Conservation (phyloP, 2,888 invertebrate species). For the Trissoscelio sp. region DNA sequence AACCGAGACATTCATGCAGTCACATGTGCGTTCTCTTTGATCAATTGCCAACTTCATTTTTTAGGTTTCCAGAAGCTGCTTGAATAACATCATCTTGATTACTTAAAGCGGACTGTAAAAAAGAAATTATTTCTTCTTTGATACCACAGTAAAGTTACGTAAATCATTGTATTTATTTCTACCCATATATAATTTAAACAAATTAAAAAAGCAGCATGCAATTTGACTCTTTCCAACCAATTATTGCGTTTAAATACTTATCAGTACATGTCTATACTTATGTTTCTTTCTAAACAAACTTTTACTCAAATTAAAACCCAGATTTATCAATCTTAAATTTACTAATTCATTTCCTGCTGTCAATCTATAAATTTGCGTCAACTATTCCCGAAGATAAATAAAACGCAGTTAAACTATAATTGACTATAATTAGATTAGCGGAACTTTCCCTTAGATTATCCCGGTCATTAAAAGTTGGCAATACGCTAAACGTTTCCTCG, state of each 20-base stretch:
- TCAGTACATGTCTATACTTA: not conserved
- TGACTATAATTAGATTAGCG: not conserved
- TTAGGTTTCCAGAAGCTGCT: too few relatives aligned
- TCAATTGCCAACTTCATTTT: too few relatives aligned
- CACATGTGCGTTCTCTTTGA: not conserved
- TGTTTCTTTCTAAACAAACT: not conserved
- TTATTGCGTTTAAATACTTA: not conserved
- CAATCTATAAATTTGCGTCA: not conserved
- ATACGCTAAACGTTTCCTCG: not conserved
- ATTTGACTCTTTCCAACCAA: not conserved
- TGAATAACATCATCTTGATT: too few relatives aligned
- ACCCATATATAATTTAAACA: too few relatives aligned
- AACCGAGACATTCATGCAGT: not conserved
- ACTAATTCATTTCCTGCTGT: not conserved
- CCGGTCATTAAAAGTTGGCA: slow-evolving; percentile 4
- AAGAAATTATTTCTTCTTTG: too few relatives aligned
- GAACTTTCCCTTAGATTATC: not conserved
- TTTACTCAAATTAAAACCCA: not conserved
- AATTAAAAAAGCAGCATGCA: too few relatives aligned
- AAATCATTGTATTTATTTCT: not conserved
- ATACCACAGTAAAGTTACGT: not conserved
- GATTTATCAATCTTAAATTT: not conserved
- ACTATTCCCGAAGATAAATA: not conserved
- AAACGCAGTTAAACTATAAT: not conserved
- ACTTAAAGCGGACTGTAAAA: too few relatives aligned